phyloP scores from a whole-genome alignment of 1,140 invertebrate species.

The Sycobia sp. region DNA sequence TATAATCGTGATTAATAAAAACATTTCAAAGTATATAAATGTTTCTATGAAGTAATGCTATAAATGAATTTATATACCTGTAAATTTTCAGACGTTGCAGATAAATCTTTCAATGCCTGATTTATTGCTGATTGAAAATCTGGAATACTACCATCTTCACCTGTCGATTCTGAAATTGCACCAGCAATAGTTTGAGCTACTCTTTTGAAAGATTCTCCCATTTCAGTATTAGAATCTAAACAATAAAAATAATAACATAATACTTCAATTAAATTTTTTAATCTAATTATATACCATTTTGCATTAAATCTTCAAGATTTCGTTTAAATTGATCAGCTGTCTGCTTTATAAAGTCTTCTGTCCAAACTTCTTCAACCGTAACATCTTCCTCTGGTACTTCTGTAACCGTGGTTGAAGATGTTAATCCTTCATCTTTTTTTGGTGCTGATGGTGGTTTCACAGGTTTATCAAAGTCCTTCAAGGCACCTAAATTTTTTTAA shows the following conservation, averaged over 20 bases:
- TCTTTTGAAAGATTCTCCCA: constrained; percentile 55
- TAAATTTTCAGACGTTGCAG: constrained; percentile 53
- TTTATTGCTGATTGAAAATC: constrained; percentile 58
- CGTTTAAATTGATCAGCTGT: constrained; percentile 51
- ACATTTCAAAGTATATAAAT: too few species aligned
- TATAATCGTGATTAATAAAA: too few species aligned
- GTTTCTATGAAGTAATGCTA: too few species aligned
- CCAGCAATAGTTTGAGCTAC: constrained; percentile 48
- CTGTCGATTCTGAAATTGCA: constrained; percentile 39
- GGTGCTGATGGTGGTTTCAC: constrained; percentile 32
- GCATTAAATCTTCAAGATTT: constrained; percentile 48
- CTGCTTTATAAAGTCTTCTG: constrained; percentile 52
- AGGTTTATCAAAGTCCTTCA: constrained; percentile 61
- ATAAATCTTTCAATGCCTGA: constrained; percentile 59
- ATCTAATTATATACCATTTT: constrained; percentile 43
- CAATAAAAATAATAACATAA: neutral
- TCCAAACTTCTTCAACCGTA: constrained; percentile 43
- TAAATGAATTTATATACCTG: constrained; percentile 33
- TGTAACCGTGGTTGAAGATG: neutral
- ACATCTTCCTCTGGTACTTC: constrained; percentile 37
- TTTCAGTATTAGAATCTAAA: constrained; percentile 14
- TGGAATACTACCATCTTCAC: constrained; percentile 32
- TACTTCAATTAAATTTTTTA: constrained; percentile 2
- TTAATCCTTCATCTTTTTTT: constrained; percentile 25
- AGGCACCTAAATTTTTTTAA: constrained; percentile 52